Evolutionary conservation across 2,113 vertebrate species (phyloP).

Genomic region (Xenotilapia flavipinnis): DNA sequence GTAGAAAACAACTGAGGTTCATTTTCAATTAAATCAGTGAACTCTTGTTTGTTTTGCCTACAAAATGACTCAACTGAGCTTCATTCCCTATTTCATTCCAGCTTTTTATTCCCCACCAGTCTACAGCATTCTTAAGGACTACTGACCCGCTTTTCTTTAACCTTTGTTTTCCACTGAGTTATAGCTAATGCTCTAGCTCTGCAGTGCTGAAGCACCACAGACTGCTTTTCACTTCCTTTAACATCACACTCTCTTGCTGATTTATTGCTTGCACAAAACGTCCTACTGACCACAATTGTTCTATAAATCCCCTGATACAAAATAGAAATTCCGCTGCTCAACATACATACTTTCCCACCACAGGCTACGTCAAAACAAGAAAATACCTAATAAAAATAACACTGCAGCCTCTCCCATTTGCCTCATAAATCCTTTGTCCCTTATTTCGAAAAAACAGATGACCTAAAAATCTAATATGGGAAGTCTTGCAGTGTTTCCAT

Average conservation of each 20-base stretch:
- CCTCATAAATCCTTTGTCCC: neutral
- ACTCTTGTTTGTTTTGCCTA: neutral
- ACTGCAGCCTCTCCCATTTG: neutral
- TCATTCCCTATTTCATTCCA: neutral
- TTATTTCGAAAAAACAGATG: neutral
- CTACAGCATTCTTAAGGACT: neutral
- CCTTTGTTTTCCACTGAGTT: neutral
- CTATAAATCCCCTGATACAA: neutral
- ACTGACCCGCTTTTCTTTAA: neutral
- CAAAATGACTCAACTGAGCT: neutral
- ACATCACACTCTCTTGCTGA: neutral
- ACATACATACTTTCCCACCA: neutral
- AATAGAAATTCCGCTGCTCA: neutral
- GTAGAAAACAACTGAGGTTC: neutral
- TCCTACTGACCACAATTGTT: neutral
- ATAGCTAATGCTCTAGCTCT: neutral
- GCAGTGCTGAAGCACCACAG: neutral
- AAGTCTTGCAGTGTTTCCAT: neutral
- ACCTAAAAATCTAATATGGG: neutral
- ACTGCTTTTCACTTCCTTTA: neutral
- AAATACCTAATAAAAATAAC: neutral
- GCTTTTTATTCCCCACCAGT: neutral
- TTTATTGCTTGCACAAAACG: neutral
- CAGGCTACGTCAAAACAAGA: neutral
- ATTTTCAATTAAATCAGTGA: neutral